These are phyloP conservation scores for Tursiops truncatus DNA, from an alignment of 2,113 vertebrate species.

Conservation along the genomic window DNA sequence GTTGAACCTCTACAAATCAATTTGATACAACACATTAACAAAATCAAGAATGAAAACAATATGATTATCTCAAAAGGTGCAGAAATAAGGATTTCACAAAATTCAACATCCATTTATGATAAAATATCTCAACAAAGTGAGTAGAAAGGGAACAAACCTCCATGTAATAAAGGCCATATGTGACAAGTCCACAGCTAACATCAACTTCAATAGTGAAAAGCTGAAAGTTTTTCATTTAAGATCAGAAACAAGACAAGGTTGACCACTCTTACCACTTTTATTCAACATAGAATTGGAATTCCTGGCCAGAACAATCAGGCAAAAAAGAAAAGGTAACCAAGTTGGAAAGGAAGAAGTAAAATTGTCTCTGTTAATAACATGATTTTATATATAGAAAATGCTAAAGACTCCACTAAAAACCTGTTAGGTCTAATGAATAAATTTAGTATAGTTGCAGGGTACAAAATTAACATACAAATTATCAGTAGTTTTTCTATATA, in stretches of 20 bases:
- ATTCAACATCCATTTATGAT: background rate
- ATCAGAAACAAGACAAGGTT: background rate
- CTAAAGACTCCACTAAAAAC: too few relatives aligned
- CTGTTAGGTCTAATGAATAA: too few relatives aligned
- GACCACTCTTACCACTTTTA: background rate
- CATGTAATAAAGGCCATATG: background rate
- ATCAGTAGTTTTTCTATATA: background rate
- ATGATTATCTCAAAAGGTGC: background rate
- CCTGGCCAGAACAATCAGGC: background rate
- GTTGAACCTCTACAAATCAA: background rate
- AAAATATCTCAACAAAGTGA: background rate
- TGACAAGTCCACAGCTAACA: background rate
- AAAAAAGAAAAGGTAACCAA: background rate
- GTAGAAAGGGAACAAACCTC: too few relatives aligned
- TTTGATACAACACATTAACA: background rate
- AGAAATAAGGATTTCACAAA: background rate
- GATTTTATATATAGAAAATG: too few relatives aligned
- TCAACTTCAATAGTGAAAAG: background rate
- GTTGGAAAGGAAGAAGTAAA: background rate
- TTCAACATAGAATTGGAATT: background rate
- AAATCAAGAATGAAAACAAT: background rate
- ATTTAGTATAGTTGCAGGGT: too few relatives aligned
- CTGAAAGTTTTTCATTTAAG: background rate
- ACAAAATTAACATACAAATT: background rate
- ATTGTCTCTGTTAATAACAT: background rate